Evolutionary conservation across 1,140 invertebrate species (phyloP), one percentile per base, ranked within the genome.

Genomic region (Trichomalopsis sarcophagae): DNA sequence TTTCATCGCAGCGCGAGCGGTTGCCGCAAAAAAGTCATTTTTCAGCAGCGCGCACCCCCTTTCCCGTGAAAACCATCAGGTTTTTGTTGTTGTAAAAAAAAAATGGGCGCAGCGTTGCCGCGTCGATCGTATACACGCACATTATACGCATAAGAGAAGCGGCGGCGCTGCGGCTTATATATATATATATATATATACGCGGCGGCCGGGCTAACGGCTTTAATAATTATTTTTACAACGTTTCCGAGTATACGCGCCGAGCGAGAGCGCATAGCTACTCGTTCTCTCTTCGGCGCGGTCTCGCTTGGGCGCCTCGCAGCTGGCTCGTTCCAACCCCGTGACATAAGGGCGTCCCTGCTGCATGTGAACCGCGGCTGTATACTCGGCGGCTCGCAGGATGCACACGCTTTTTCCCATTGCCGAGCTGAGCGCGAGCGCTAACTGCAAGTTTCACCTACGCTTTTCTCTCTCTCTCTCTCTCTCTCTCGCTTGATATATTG

Each of bases 191-290:
- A 73, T 33, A n/a, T 13, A 81, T 79, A 76, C 87, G 27, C 27
- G 27, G 27, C 81, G 75, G 75, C 85, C 82, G 87, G 88, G 88
- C 68, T 91, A 93, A 93, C 92, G 91, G 91, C 90, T 92, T 92
- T 90, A 91, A 93, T 93, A 93, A 93, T 93, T 93, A 93, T 93
- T 93, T 93, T 93, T 93, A 93, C 91, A 92, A 91, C 92, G 92
- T 93, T 93, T 93, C 92, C 91, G 89, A 93, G 92, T 93, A 44
- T 44, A 93, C 86, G 89, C 86, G 33, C 33, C 91, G 90, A 92
- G 91, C 92, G 92, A 87, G 89, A 0, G 44, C 33, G 33, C 5
- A 36, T 87, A 91, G 91, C 84, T 36, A 36, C 33, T 88, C 87
- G 90, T 88, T 91, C 88, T 89, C 33, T 36, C 33, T 36, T 89